Conservation (phyloP, 2,888 invertebrate genomes). For the Drosophila differens region DNA sequence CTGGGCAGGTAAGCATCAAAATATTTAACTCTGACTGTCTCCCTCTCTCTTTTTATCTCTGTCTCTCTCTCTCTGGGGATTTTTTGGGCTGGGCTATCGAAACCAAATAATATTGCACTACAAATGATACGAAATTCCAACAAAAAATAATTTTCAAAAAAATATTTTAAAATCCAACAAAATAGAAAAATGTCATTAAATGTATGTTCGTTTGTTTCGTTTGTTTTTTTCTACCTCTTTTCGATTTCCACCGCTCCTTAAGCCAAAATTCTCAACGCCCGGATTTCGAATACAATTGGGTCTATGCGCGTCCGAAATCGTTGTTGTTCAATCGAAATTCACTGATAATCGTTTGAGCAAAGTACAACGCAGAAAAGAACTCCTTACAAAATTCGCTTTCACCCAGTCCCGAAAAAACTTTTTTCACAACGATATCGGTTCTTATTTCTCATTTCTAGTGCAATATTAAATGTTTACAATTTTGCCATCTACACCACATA, state of each 20-base stretch:
- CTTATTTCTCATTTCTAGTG: conserved; percentile 56
- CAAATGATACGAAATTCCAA: conserved; percentile 45
- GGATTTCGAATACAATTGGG: conserved; percentile 83
- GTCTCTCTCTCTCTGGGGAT: not conserved
- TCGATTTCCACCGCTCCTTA: conserved; percentile 42
- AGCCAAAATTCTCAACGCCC: conserved; percentile 66
- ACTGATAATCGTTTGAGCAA: conserved; percentile 71
- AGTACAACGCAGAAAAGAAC: conserved; percentile 1
- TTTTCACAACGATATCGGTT: conserved; percentile 11
- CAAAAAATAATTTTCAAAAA: not conserved
- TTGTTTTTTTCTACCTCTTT: conserved; percentile 40
- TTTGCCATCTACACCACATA: conserved; percentile 19
- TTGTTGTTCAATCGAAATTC: conserved; percentile 82
- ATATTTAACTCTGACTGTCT: not conserved
- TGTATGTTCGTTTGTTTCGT: conserved; percentile 44
- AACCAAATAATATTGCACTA: conserved; percentile 83
- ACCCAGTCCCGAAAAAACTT: conserved; percentile 7
- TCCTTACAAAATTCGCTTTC: conserved; percentile 25
- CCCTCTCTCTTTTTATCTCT: not conserved
- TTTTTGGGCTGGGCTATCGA: not conserved
- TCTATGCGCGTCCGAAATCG: conserved; percentile 84
- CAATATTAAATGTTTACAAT: conserved; percentile 66
- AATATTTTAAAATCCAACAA: not conserved
- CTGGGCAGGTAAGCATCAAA: conserved; percentile 90
- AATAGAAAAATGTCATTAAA: conserved; percentile 23